phyloP scores from a whole-genome alignment of 2,888 invertebrate genomes.

The Sarcophaga rosellei region DNA sequence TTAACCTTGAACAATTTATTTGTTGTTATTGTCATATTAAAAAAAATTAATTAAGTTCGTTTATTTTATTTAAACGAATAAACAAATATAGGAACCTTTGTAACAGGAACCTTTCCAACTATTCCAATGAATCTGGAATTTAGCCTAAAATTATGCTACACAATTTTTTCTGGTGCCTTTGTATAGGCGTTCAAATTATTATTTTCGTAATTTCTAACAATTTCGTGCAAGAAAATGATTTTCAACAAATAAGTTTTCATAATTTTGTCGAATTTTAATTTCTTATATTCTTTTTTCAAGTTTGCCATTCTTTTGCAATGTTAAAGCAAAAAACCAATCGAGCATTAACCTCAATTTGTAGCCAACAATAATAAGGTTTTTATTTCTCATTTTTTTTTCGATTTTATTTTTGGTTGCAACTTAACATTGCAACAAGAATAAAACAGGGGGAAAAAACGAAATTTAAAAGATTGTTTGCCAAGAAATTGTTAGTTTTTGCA shows the following conservation, averaged over 20 bases:
- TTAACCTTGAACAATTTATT: too few relatives aligned
- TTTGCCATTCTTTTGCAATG: constrained; percentile 22
- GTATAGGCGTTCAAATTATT: too few relatives aligned
- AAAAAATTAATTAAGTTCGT: too few relatives aligned
- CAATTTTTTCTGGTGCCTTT: too few relatives aligned
- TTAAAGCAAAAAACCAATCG: constrained; percentile 52
- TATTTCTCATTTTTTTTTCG: constrained; percentile 38
- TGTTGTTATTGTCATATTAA: too few relatives aligned
- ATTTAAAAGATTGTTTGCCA: constrained; percentile 65
- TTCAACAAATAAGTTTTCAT: constrained; percentile 25
- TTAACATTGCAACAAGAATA: constrained; percentile 48
- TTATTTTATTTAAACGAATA: too few relatives aligned
- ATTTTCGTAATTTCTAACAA: too few relatives aligned
- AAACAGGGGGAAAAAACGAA: constrained; percentile 21
- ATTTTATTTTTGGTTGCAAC: constrained; percentile 42
- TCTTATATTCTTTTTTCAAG: constrained; percentile 12
- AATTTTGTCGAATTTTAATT: constrained; percentile 33
- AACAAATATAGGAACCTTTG: too few relatives aligned
- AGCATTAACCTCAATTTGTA: constrained; percentile 69
- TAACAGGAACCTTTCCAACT: too few relatives aligned
- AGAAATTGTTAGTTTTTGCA: constrained; percentile 66
- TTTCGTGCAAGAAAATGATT: constrained; percentile 11
- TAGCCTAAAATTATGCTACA: too few relatives aligned
- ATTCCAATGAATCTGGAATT: too few relatives aligned
- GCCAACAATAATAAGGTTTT: constrained; percentile 66